Conservation (phyloP, 2,888 invertebrate genomes). For the Cyclophora albipunctata region DNA sequence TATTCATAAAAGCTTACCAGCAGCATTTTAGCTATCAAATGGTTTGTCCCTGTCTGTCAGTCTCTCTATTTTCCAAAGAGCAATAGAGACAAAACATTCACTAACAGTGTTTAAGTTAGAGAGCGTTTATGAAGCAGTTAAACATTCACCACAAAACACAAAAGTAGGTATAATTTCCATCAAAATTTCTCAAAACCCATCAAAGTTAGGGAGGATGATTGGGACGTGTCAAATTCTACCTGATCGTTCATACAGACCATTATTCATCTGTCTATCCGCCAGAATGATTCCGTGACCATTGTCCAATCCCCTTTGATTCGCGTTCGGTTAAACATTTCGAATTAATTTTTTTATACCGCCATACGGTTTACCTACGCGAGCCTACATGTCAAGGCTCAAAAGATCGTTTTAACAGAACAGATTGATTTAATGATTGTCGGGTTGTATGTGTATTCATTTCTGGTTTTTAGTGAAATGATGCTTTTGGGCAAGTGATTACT, state of each 20-base stretch:
- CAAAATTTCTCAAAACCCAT: no score
- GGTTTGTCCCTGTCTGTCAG: no score
- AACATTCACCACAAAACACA: no score
- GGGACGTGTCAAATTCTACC: constrained; percentile 61
- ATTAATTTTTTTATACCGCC: constrained; percentile 40
- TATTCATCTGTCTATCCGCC: constrained; percentile 46
- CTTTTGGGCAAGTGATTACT: no score
- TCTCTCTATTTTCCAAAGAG: no score
- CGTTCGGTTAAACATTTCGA: constrained; percentile 37
- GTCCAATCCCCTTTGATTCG: constrained; percentile 71
- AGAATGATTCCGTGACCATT: constrained; percentile 67
- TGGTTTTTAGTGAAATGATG: constrained; percentile 3
- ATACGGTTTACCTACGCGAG: constrained; percentile 36
- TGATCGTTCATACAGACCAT: constrained; percentile 55
- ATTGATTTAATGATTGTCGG: constrained; percentile 8
- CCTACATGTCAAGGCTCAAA: constrained; percentile 46
- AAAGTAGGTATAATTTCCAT: no score
- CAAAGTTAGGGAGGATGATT: constrained; percentile 50
- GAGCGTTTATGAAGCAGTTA: no score
- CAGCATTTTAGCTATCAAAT: no score
- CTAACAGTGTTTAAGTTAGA: no score
- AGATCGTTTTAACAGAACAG: constrained; percentile 42
- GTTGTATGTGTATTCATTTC: no score
- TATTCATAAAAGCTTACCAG: no score
- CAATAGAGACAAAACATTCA: no score